A percentile compares a stretch with the other conserved stretches of the same genome.
These are phyloP conservation scores for Peromyscus melanophrys DNA, from an alignment of 2,797 vertebrate species.

Conservation along the genomic window DNA sequence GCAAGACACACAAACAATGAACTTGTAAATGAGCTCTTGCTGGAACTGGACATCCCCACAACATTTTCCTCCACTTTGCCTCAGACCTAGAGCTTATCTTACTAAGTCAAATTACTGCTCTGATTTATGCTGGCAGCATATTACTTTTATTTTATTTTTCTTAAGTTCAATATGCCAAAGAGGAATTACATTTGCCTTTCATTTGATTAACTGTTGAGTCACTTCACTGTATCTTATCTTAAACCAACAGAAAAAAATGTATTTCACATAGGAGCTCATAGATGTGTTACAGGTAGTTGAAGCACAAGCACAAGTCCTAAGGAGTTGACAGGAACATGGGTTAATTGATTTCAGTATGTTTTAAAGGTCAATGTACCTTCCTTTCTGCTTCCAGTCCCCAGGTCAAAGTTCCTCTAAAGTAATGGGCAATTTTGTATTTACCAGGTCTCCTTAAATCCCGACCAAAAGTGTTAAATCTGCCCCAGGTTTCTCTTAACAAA, in stretches of 20 bases:
- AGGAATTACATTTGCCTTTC: background rate
- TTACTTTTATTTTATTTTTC: slow-evolving; percentile 33
- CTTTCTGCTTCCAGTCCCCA: slow-evolving; percentile 5
- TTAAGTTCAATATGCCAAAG: background rate
- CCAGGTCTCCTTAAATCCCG: slow-evolving; percentile 74
- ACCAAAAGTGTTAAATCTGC: slow-evolving; percentile 84
- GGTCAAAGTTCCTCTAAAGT: slow-evolving; percentile 69
- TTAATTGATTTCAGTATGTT: background rate
- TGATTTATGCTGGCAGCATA: background rate
- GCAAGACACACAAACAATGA: background rate
- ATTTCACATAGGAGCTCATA: background rate
- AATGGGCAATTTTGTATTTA: slow-evolving; percentile 79
- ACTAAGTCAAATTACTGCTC: background rate
- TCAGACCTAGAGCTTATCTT: background rate
- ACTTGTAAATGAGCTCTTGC: background rate
- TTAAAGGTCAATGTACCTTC: slow-evolving; percentile 70
- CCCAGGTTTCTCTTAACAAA: slow-evolving; percentile 81
- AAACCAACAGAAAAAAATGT: background rate
- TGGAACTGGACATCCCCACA: background rate
- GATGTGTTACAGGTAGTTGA: background rate
- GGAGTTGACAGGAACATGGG: slow-evolving; percentile 16
- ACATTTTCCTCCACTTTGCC: background rate
- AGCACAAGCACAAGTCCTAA: background rate
- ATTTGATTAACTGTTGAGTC: slow-evolving; percentile 13
- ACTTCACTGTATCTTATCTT: background rate